phyloP scores from a whole-genome alignment of 2,888 invertebrate genomes.

The Drosophila falleni region DNA sequence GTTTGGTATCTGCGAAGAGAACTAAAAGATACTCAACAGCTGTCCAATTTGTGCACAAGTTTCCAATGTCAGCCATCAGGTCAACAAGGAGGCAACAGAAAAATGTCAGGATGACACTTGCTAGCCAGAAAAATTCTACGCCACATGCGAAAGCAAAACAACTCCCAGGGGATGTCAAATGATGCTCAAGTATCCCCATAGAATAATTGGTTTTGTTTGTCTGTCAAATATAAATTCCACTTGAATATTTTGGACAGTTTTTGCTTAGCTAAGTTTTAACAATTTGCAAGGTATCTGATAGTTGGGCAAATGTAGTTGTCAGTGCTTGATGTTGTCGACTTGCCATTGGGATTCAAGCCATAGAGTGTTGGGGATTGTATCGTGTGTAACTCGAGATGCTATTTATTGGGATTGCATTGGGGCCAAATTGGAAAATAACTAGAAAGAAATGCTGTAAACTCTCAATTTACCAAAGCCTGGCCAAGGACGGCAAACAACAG shows the following conservation, averaged over 20 bases:
- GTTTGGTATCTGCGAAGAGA: neutral
- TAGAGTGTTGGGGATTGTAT: conserved; percentile 7
- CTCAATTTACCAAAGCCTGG: conserved; percentile 67
- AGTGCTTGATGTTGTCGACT: neutral
- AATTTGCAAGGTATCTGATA: neutral
- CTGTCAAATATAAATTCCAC: neutral
- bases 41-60: conserved; percentile 24
- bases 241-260: neutral
- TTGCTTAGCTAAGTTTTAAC: neutral
- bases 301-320: neutral
- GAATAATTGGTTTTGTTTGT: conserved; percentile 4
- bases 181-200: neutral
- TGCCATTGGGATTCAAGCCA: conserved; percentile 4
- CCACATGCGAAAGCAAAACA: neutral
- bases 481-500: conserved; percentile 44
- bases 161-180: neutral
- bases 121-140: too few species aligned
- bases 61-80: conserved; percentile 2
- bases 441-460: conserved; percentile 31
- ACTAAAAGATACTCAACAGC: conserved; percentile 24
- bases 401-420: conserved; percentile 52
- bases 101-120: conserved; percentile 5
- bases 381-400: conserved; percentile 57
- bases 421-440: conserved; percentile 64
- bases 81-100: conserved; percentile 2